Evolutionary conservation across 2,797 vertebrate genomes (phyloP), one percentile per base, ranked within the genome.

Genomic region (Kryptolebias ocellatus): DNA sequence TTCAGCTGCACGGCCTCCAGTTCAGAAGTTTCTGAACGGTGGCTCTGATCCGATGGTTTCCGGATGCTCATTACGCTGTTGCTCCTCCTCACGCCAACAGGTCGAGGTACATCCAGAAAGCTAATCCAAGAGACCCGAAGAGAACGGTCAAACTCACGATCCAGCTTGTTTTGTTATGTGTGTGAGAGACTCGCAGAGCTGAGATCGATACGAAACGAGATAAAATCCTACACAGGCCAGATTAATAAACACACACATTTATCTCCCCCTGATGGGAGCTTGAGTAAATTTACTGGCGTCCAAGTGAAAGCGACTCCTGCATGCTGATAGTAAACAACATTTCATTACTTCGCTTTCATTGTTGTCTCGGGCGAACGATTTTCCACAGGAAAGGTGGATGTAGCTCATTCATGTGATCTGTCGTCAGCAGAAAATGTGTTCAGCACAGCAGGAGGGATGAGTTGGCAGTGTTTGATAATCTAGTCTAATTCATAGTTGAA

Each of bases 1-100:
- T 63, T 72, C 0, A 65, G 49, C 29, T 55, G 76, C 14, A 78
- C 17, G 8, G 66, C 59, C 1, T 76, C 59, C 1, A 47, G 74
- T 1, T 60, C 79, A 10, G 67, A 37, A 1, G 92, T 89, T 0
- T 93, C 90, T 72, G 92, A 64, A 52, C 72, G 91, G 39, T 57
- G 74, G 4, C 63, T 76, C 18, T 18, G 80, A 66, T 62, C 89
- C 10, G 31, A 4, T 8, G 4, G 10, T 52, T 72, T 77, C 61
- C 45, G 87, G 3, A 5, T 47, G 14, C 27, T 54, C 7, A 47
- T 55, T 50, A 9, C 76, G 53, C 3, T n/a, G 63, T 44, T 72
- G 67, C 60, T 47, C 81, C 60, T 87, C 68, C 44, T 72, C n/a
- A 29, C 66, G 0, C 52, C 71, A 1, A 64, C 4, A 56, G 52